Conservation (phyloP, 2,797 vertebrate species). For the Coluber constrictor region DNA sequence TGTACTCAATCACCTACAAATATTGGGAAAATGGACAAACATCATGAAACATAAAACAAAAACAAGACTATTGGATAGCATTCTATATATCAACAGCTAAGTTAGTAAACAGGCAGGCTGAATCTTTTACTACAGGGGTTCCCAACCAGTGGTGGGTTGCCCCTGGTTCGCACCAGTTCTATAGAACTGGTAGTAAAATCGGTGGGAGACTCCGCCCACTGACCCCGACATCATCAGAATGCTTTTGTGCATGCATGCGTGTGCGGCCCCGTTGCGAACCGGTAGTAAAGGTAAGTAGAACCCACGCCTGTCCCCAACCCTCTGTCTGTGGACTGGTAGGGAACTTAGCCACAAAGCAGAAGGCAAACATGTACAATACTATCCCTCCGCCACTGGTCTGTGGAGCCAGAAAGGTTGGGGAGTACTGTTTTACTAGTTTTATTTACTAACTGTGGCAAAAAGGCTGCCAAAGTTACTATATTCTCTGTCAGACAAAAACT, state of each 20-base stretch:
- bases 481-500: neutral
- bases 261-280: no score
- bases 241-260: no score
- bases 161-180: no score
- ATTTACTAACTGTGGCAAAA: neutral
- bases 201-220: no score
- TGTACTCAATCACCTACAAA: constrained; percentile 94
- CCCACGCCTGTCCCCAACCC: neutral
- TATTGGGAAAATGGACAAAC: constrained; percentile 11
- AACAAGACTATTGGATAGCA: neutral
- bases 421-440: neutral
- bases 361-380: neutral
- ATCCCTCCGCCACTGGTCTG: rapidly evolving
- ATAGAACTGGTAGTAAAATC: no score
- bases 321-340: neutral
- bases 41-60: neutral
- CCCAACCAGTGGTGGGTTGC: neutral
- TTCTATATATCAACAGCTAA: neutral
- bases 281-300: no score
- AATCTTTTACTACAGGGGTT: neutral
- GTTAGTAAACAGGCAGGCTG: neutral
- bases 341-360: neutral
- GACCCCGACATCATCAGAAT: no score
- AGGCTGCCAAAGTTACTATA: neutral
- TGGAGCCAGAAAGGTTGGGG: neutral